A percentile compares a stretch with the other conserved stretches of the same genome.
Evolutionary conservation across 1,140 invertebrate species (phyloP).

Genomic region (Maconellicoccus hirsutus): DNA sequence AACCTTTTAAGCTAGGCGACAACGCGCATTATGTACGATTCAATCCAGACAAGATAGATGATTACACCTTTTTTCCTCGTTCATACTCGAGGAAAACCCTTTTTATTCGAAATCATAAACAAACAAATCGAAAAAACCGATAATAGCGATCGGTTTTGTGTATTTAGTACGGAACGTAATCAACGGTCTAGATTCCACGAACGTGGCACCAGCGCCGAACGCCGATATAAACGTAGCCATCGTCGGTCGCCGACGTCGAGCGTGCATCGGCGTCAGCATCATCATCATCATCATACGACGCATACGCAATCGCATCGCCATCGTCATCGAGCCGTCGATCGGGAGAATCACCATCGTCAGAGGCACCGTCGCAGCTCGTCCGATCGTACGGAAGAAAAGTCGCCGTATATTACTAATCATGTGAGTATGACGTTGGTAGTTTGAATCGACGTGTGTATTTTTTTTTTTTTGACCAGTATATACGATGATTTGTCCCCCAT

Average conservation of each 20-base stretch:
- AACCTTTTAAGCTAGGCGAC: too few species aligned
- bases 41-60: too few species aligned
- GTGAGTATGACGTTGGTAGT: constrained; percentile 28
- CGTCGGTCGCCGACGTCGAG: constrained; percentile 44
- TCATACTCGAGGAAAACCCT: too few species aligned
- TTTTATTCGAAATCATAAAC: too few species aligned
- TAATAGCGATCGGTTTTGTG: too few species aligned
- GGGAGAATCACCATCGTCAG: constrained; percentile 23
- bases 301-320: constrained; percentile 34
- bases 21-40: too few species aligned
- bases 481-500: too few species aligned
- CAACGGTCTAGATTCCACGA: constrained; percentile 47
- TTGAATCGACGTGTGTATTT: too few species aligned
- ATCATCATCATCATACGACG: constrained; percentile 32
- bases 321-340: constrained; percentile 29
- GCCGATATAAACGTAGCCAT: constrained; percentile 48
- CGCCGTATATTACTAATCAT: constrained; percentile 30
- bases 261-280: constrained; percentile 31
- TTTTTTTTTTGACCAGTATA: too few species aligned
- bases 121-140: too few species aligned
- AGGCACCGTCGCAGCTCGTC: constrained; percentile 23
- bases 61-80: too few species aligned
- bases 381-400: constrained; percentile 25
- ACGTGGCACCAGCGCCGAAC: constrained; percentile 45
- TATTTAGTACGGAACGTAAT: constrained; percentile 46